Base-by-base conservation (phyloP, 1,140 invertebrate species). In the Papilio polyxenes region DNA sequence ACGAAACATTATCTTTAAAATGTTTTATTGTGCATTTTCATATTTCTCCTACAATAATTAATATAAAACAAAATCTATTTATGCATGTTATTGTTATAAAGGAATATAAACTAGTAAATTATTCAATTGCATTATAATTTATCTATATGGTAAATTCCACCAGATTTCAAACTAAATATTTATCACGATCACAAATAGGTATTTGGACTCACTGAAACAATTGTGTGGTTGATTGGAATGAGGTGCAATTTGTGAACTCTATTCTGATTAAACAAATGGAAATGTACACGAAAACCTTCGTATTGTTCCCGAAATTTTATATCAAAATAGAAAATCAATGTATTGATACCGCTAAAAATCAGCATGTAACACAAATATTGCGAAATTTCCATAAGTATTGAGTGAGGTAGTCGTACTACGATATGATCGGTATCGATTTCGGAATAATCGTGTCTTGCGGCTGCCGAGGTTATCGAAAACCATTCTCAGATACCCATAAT, bases 401-500 rank as follows among this genome's bases (percentile, higher is more conserved):
- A 62, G 31, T 65, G 56, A 80, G 23, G 76, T 51, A n/a, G n/a
- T 80, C 37, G 13, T 44, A 20, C n/a, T 59, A 20, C 56, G 56
- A 59, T n/a, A 49, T 65, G 31, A 65, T 82, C 78, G 84, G 77
- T 84, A 86, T 85, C 85, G 85, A 85, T 83, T 84, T 82, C 82
- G 76, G 82, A 81, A 82, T 59, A 81, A 80, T 79, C 82, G 81
- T 81, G 76, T 83, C 83, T 85, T 87, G 87, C 85, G 84, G 75
- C 82, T 83, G 86, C 80, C 76, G 85, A 82, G 89, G 86, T 92
- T 92, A 94, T 94, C 90, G 89, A 92, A 92, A 92, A 89, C 83
- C 91, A 87, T 90, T 91, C 85, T 83, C 86, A 88, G 87, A 91
- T 87, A 89, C 87, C 87, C 91, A 92, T 94, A 94, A 93, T 93